Conservation (phyloP, 2,797 vertebrate species). For the Rhinogobio ventralis region DNA sequence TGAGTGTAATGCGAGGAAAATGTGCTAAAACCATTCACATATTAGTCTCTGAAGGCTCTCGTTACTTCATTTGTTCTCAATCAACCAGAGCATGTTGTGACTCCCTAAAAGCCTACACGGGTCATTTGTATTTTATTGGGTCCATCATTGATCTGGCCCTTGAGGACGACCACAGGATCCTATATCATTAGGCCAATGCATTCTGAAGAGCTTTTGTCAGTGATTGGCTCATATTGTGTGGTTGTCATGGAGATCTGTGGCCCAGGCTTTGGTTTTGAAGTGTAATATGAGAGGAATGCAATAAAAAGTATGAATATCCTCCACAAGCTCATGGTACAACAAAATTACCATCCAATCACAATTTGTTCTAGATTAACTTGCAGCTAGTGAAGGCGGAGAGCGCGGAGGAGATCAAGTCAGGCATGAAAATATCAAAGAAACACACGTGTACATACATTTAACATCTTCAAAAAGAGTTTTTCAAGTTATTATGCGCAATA, state of each 20-base stretch:
- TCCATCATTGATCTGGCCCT: constrained; percentile 40
- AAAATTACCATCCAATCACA: too few species aligned
- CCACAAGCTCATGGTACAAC: too few species aligned
- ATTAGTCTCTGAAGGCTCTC: not conserved
- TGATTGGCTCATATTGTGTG: constrained; percentile 35
- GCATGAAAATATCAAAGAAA: too few species aligned
- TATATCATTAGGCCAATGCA: constrained; percentile 9
- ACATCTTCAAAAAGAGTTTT: too few species aligned
- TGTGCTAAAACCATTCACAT: not conserved
- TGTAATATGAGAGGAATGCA: not conserved
- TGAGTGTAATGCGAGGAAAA: not conserved
- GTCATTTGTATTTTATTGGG: constrained; percentile 24
- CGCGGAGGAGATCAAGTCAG: too few species aligned
- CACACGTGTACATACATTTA: too few species aligned
- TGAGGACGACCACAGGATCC: constrained; percentile 1
- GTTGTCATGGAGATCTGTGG: constrained; percentile 46
- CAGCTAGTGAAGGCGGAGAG: too few species aligned
- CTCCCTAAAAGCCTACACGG: not conserved
- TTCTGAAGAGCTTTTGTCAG: constrained; percentile 2
- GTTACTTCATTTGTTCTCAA: constrained; percentile 21
- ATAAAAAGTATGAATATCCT: not conserved
- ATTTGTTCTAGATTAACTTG: too few species aligned
- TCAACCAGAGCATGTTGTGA: constrained; percentile 9
- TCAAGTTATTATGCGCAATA: too few species aligned
- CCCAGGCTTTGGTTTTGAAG: not conserved